These are phyloP conservation scores for Drosophila miranda DNA, from an alignment of 1,140 invertebrate genomes.

Conservation along the genomic window DNA sequence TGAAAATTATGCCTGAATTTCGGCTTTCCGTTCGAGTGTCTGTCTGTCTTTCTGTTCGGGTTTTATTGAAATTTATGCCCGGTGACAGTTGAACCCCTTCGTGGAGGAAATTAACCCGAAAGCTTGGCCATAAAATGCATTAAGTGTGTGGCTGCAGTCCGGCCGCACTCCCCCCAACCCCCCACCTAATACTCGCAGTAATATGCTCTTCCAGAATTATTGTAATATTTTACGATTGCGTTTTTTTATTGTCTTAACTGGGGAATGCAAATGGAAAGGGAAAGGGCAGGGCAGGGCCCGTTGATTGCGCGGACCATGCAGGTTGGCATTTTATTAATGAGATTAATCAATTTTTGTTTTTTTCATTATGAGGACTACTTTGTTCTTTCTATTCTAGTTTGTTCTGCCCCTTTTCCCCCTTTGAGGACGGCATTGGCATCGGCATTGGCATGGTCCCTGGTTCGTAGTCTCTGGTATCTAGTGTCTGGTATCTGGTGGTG, in stretches of 20 bases:
- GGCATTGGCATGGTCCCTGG: background rate
- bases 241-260: slow-evolving; percentile 70
- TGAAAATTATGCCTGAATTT: slow-evolving; percentile 65
- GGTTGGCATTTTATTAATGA: slow-evolving; percentile 79
- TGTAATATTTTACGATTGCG: slow-evolving; percentile 74
- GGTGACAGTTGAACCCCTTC: slow-evolving; percentile 71
- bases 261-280: background rate
- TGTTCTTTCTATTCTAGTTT: slow-evolving; percentile 27
- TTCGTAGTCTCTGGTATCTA: slow-evolving; percentile 18
- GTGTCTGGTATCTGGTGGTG: slow-evolving; percentile 53
- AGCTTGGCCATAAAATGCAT: slow-evolving; percentile 69
- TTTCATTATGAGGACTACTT: slow-evolving; percentile 33
- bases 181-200: background rate
- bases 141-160: slow-evolving; percentile 46
- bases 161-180: background rate
- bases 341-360: slow-evolving; percentile 74
- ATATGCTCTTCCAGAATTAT: slow-evolving; percentile 29
- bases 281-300: slow-evolving; percentile 2
- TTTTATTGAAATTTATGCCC: slow-evolving; percentile 74
- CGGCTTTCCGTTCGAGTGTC: slow-evolving; percentile 6
- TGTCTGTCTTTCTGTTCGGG: slow-evolving; percentile 15
- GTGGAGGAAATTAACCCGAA: slow-evolving; percentile 64
- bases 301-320: slow-evolving; percentile 75
- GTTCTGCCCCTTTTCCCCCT: slow-evolving; percentile 23
- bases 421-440: too few relatives aligned